phyloP scores from a whole-genome alignment of 2,888 invertebrate species.

The Crossocerus cetratus region DNA sequence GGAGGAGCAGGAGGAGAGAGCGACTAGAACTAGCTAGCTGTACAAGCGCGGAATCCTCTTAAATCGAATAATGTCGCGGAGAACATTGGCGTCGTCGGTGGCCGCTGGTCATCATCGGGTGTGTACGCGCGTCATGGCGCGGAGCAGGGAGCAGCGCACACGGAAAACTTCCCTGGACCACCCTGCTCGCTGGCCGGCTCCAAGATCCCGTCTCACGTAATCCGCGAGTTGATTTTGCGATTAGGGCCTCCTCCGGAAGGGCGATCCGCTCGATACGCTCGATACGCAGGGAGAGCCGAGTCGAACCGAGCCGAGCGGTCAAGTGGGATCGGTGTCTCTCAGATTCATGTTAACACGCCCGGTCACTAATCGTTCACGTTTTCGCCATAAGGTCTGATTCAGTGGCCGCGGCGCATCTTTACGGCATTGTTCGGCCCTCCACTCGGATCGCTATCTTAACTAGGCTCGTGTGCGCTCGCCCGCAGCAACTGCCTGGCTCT shows the following conservation, averaged over 20 bases:
- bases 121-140: slow-evolving; percentile 30
- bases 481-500: slow-evolving; percentile 25
- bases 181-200: slow-evolving; percentile 21
- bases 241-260: slow-evolving; percentile 30
- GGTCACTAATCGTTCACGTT: slow-evolving; percentile 76
- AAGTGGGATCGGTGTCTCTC: slow-evolving; percentile 25
- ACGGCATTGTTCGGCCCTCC: slow-evolving; percentile 71
- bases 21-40: slow-evolving; percentile 14
- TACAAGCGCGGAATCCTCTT: slow-evolving; percentile 8
- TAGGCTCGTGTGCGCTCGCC: slow-evolving; percentile 65
- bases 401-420: slow-evolving; percentile 69
- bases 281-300: background rate
- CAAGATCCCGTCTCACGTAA: background rate
- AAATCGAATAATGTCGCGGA: slow-evolving; percentile 28
- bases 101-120: slow-evolving; percentile 39
- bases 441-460: slow-evolving; percentile 74
- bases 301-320: background rate
- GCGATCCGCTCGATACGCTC: slow-evolving; percentile 15
- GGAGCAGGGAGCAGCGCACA: no score
- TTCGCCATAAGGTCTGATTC: slow-evolving; percentile 74
- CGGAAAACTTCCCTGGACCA: slow-evolving; percentile 42
- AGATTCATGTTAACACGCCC: slow-evolving; percentile 69
- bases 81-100: slow-evolving; percentile 45
- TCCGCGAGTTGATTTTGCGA: slow-evolving; percentile 38
- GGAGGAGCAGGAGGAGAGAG: slow-evolving; percentile 18